phyloP scores from a whole-genome alignment of 2,113 vertebrate genomes.

The Astur gentilis region DNA sequence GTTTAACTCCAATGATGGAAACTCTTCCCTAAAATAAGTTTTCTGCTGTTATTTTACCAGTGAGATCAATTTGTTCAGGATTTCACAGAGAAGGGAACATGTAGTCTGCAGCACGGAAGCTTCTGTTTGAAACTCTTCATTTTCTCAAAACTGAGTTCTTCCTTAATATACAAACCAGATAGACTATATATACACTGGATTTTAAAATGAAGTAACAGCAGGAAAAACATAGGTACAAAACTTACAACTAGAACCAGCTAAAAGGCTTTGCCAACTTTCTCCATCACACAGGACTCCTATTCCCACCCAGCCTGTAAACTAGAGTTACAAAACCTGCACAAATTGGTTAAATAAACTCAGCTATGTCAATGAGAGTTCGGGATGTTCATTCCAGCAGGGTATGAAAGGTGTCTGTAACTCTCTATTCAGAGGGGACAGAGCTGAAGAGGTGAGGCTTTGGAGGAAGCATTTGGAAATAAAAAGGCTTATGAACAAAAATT shows the following conservation, averaged over 20 bases:
- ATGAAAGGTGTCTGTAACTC: background rate
- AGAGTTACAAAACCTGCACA: background rate
- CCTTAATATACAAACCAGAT: background rate
- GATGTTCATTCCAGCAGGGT: background rate
- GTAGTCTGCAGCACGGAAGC: background rate
- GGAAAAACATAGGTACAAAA: background rate
- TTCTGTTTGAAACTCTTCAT: background rate
- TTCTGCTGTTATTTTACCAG: background rate
- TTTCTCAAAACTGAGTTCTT: background rate
- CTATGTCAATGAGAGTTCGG: background rate
- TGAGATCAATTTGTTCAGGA: background rate
- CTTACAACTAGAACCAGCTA: background rate
- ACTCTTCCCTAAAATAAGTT: conserved; percentile 3
- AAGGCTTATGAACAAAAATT: background rate
- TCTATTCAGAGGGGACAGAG: background rate
- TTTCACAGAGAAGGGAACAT: background rate
- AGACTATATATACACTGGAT: background rate
- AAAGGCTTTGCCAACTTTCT: background rate
- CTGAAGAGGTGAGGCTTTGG: background rate
- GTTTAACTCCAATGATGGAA: background rate
- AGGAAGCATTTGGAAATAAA: background rate
- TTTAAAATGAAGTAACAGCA: background rate
- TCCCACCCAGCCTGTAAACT: background rate
- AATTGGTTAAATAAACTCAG: background rate
- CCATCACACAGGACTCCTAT: background rate